Percentiles rank a stretch among this genome's conserved stretches.
Evolutionary conservation across 2,888 invertebrate species (phyloP).

Genomic region (Orthonevra nobilis): DNA sequence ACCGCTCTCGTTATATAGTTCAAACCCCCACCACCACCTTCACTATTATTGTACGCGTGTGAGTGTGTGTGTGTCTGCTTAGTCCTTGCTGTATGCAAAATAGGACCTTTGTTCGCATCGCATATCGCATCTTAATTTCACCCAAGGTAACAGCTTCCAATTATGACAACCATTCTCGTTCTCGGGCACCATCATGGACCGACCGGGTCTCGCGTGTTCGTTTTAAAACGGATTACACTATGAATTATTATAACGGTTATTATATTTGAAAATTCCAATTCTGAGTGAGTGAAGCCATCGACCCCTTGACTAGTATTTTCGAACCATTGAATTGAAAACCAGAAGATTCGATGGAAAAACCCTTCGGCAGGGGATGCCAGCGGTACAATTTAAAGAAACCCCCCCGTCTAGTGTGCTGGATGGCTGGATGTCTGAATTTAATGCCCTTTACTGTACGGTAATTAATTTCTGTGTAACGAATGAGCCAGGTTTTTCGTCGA

Average conservation of each 20-base stretch:
- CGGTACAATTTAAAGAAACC: constrained; percentile 14
- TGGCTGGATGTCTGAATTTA: constrained; percentile 54
- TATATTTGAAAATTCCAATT: constrained; percentile 54
- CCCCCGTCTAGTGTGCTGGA: neutral
- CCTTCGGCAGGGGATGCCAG: no score
- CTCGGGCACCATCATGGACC: constrained; percentile 28
- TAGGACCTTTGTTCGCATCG: constrained; percentile 11
- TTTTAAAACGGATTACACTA: constrained; percentile 59
- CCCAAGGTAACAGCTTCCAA: constrained; percentile 69
- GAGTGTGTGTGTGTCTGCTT: constrained; percentile 13
- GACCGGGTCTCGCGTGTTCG: constrained; percentile 12
- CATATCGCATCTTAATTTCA: constrained; percentile 58
- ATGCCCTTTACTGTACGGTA: constrained; percentile 54
- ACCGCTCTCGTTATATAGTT: constrained; percentile 35
- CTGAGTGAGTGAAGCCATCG: constrained; percentile 18
- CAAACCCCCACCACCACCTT: constrained; percentile 20
- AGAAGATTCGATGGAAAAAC: no score
- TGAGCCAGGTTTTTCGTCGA: constrained; percentile 20
- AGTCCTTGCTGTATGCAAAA: constrained; percentile 44
- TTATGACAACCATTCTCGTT: constrained; percentile 55
- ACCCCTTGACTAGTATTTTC: neutral
- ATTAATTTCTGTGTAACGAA: constrained; percentile 65
- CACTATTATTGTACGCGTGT: no score
- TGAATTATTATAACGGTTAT: constrained; percentile 65
- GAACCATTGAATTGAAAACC: no score